Evolutionary conservation across 2,113 vertebrate genomes (phyloP).

Genomic region (Apteryx owenii): DNA sequence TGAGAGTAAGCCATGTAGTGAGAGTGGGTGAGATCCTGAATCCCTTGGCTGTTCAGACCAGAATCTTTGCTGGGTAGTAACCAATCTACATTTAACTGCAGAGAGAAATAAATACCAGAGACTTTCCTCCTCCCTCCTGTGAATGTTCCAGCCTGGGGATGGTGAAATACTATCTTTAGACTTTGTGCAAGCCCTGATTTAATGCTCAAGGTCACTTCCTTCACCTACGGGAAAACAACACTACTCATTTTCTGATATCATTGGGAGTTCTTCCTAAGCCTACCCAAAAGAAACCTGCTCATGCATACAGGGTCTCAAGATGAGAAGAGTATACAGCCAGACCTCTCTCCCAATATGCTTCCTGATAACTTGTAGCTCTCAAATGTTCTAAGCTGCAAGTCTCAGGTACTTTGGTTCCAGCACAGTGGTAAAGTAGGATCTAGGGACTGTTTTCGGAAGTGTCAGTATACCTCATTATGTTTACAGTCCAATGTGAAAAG

Average conservation of each 20-base stretch:
- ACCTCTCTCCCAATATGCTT: not conserved
- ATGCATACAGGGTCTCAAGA: not conserved
- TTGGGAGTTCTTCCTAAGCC: not conserved
- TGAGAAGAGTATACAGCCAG: not conserved
- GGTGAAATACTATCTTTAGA: constrained; percentile 18
- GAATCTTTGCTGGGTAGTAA: not conserved
- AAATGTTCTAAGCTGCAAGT: not conserved
- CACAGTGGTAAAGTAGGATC: not conserved
- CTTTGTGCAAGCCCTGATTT: not conserved
- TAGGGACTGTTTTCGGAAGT: not conserved
- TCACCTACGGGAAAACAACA: not conserved
- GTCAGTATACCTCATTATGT: not conserved
- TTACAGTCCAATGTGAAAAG: not conserved
- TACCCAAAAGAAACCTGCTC: not conserved
- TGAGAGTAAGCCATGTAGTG: not conserved
- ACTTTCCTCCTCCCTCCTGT: not conserved
- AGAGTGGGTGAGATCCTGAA: not conserved
- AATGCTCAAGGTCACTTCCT: not conserved
- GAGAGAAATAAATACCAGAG: not conserved
- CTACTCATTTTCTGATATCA: not conserved
- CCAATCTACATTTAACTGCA: not conserved
- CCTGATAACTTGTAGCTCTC: not conserved
- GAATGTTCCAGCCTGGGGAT: not conserved
- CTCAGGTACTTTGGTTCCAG: not conserved
- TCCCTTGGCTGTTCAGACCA: not conserved